Conservation (phyloP, 2,113 vertebrate species). For the Vidua chalybeata region DNA sequence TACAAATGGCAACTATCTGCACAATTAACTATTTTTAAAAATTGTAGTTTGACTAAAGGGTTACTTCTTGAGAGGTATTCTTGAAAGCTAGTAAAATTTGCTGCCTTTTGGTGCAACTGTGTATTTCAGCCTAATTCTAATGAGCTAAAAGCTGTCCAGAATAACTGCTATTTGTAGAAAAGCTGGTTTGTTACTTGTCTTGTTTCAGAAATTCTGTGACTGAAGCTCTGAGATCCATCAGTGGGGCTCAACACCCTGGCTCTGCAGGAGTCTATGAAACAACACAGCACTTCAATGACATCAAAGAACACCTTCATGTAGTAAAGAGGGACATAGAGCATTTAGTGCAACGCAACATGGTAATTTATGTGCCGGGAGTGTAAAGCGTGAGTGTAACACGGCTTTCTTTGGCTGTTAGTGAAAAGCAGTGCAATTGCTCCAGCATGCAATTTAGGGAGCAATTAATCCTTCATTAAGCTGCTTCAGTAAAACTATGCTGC, state of each 20-base stretch:
- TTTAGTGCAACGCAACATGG: conserved; percentile 81
- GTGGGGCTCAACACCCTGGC: conserved; percentile 78
- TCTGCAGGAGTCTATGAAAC: conserved; percentile 82
- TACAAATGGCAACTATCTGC: not conserved
- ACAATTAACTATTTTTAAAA: not conserved
- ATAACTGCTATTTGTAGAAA: not conserved
- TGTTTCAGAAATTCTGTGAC: conserved; percentile 81
- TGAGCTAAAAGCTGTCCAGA: not conserved
- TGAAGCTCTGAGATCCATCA: conserved; percentile 81
- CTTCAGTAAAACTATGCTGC: not conserved
- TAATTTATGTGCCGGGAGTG: conserved; percentile 38
- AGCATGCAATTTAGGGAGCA: conserved; percentile 8
- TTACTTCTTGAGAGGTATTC: not conserved
- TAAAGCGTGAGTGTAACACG: not conserved
- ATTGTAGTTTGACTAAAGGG: not conserved
- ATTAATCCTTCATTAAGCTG: conserved; percentile 65
- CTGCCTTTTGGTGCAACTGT: not conserved
- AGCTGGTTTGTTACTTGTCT: not conserved
- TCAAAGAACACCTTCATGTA: conserved; percentile 93
- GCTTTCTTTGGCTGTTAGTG: not conserved
- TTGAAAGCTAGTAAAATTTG: not conserved
- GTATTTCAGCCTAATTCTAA: not conserved
- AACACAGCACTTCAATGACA: conserved; percentile 93
- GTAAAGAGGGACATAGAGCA: conserved; percentile 89
- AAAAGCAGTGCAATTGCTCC: not conserved